Evolutionary conservation across 2,797 vertebrate genomes (phyloP).

Genomic region (Scarus forsteni): DNA sequence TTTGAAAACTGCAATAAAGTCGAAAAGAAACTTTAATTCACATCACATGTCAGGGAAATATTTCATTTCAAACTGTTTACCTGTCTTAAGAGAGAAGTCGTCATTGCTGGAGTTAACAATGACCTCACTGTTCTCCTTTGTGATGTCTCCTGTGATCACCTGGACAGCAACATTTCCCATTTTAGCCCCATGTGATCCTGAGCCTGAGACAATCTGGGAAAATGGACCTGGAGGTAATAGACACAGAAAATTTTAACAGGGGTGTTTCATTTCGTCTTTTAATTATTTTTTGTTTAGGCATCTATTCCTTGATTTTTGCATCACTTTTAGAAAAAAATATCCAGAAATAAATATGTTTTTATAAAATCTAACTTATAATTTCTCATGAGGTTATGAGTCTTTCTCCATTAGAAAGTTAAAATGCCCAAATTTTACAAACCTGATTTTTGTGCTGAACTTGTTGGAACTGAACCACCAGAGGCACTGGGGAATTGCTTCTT

Average conservation of each 20-base stretch:
- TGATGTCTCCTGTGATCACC: slow-evolving; percentile 88
- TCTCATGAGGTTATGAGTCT: no score
- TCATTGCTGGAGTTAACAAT: slow-evolving; percentile 90
- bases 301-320: no score
- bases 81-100: slow-evolving; percentile 83
- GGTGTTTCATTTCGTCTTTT: neutral
- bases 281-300: neutral
- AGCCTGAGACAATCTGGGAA: slow-evolving; percentile 65
- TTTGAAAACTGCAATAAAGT: no score
- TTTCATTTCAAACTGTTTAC: slow-evolving; percentile 65
- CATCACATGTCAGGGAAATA: neutral
- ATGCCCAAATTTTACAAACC: slow-evolving; percentile 39
- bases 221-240: slow-evolving; percentile 62
- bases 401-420: neutral
- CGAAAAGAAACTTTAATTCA: neutral
- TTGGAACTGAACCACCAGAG: neutral
- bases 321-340: no score
- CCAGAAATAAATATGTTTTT: no score
- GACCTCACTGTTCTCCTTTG: slow-evolving; percentile 87
- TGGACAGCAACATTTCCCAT: slow-evolving; percentile 86
- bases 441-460: slow-evolving; percentile 37
- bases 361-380: no score
- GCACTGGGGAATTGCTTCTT: slow-evolving; percentile 61
- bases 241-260: slow-evolving; percentile 8
- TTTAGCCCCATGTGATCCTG: slow-evolving; percentile 82